Evolutionary conservation across 2,797 vertebrate genomes (phyloP).

Genomic region (Chrysocyon brachyurus): DNA sequence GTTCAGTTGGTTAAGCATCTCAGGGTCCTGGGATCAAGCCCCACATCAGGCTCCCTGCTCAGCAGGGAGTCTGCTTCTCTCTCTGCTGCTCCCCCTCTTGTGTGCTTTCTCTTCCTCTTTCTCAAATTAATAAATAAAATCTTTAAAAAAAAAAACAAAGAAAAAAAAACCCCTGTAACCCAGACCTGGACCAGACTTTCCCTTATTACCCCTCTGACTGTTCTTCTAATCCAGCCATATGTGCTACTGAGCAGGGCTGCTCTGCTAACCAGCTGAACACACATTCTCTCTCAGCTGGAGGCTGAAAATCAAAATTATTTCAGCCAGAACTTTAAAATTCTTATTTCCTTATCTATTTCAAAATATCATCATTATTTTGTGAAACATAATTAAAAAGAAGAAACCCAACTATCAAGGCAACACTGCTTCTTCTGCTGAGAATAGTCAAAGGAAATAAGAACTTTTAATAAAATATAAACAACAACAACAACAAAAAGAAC

Average conservation of each 20-base stretch:
- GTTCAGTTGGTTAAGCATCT: too few species aligned
- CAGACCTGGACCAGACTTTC: neutral
- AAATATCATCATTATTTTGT: constrained; percentile 49
- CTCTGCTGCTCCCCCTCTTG: too few species aligned
- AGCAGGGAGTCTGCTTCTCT: too few species aligned
- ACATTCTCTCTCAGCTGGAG: neutral
- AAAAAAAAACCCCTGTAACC: neutral
- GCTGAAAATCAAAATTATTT: constrained; percentile 58
- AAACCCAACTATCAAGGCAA: constrained; percentile 52
- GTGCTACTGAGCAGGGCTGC: neutral
- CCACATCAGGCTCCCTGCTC: too few species aligned
- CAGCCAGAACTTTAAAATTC: constrained; percentile 8
- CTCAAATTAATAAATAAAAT: too few species aligned
- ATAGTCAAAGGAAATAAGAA: constrained; percentile 68
- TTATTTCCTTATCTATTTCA: constrained; percentile 59
- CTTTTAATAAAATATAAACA: constrained; percentile 69
- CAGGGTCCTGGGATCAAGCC: too few species aligned
- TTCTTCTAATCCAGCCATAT: neutral
- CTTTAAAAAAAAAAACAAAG: too few species aligned
- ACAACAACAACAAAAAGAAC: constrained; percentile 34
- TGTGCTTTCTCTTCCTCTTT: too few species aligned
- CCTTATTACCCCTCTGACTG: neutral
- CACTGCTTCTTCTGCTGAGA: constrained; percentile 25
- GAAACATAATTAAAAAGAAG: constrained; percentile 63
- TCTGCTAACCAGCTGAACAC: neutral